Conservation (phyloP, 1,140 invertebrate genomes). For the Zaprionus taronus region DNA sequence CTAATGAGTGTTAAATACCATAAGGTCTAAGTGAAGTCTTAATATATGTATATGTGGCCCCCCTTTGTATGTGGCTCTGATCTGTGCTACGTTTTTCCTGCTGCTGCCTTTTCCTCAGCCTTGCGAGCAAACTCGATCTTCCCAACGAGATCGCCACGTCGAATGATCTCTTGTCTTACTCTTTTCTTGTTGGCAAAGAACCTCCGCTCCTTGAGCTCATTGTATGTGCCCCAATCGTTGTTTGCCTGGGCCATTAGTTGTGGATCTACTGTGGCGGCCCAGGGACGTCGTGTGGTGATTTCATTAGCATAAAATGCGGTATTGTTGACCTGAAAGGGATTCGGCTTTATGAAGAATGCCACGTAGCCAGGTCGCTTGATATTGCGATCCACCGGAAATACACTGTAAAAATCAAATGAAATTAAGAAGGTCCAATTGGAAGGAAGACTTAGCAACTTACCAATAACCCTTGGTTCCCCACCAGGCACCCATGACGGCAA, state of each 20-base stretch:
- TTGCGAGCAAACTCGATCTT: not conserved
- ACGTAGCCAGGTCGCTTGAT: conserved; percentile 51
- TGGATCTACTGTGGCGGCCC: conserved; percentile 28
- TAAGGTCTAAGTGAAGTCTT: not conserved
- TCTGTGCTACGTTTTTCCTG: not conserved
- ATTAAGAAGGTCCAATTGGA: not conserved
- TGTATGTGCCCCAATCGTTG: not conserved
- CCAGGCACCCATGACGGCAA: conserved; percentile 61
- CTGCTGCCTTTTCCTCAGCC: not conserved
- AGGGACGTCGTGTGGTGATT: conserved; percentile 62
- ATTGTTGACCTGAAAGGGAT: conserved; percentile 49
- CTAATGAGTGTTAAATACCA: not conserved
- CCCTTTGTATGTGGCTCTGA: not conserved
- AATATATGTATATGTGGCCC: not conserved
- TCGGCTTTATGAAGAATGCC: conserved; percentile 67
- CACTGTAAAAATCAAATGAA: conserved; percentile 21
- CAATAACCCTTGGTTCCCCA: conserved; percentile 52
- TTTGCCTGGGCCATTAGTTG: conserved; percentile 17
- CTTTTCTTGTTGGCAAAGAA: conserved; percentile 2
- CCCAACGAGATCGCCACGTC: not conserved
- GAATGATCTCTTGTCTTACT: conserved; percentile 18
- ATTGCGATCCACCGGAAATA: conserved; percentile 57
- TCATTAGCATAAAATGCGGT: conserved; percentile 47
- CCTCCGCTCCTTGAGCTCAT: not conserved
- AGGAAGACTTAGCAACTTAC: conserved; percentile 12